Evolutionary conservation across 2,797 vertebrate genomes (phyloP).

Genomic region (Dipus sagitta): DNA sequence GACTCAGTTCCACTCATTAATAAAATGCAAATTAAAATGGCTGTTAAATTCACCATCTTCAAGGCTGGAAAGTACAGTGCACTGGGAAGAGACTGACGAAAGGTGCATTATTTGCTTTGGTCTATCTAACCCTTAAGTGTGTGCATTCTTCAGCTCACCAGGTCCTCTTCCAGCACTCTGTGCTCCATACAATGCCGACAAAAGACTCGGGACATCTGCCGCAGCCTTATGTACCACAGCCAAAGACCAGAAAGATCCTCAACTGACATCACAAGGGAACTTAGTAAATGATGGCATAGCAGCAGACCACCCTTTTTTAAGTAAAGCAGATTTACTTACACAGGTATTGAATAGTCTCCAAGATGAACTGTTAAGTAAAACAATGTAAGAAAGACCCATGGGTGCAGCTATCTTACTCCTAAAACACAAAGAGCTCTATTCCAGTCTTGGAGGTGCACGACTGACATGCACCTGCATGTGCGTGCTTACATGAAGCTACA

Average conservation of each 20-base stretch:
- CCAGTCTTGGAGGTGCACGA: not conserved
- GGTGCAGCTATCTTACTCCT: not conserved
- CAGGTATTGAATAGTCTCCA: not conserved
- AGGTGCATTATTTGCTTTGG: not conserved
- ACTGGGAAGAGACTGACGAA: not conserved
- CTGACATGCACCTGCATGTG: not conserved
- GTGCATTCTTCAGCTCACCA: not conserved
- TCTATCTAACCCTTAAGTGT: not conserved
- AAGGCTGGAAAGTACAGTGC: slow-evolving; percentile 22
- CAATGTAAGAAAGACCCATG: not conserved
- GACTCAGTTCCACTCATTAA: slow-evolving; percentile 7
- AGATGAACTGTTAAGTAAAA: not conserved
- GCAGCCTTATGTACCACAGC: not conserved
- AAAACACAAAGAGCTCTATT: not conserved
- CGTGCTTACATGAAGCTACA: not conserved
- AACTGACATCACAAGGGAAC: not conserved
- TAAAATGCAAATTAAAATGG: slow-evolving; percentile 55
- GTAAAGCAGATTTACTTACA: not conserved
- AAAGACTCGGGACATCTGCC: no score
- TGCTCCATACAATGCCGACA: not conserved
- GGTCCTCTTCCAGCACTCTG: not conserved
- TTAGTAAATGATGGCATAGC: not conserved
- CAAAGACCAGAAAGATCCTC: slow-evolving; percentile 2
- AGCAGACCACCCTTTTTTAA: not conserved
- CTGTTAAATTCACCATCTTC: slow-evolving; percentile 46